A percentile compares a stretch with the other conserved stretches of the same genome.
Evolutionary conservation across 2,888 invertebrate genomes (phyloP).

Genomic region (Scelioninae gen. 1): DNA sequence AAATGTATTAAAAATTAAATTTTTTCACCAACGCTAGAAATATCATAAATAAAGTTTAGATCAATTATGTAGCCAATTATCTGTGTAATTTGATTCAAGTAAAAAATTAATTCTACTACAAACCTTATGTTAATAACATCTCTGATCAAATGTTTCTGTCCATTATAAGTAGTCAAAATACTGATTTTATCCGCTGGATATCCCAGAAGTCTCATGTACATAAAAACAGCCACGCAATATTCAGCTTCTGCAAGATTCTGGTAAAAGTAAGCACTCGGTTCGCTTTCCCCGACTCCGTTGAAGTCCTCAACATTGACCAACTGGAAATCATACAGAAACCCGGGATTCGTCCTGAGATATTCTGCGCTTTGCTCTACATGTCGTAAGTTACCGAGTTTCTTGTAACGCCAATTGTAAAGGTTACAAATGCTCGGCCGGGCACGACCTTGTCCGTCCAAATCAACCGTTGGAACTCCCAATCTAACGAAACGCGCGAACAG

Average conservation of each 20-base stretch:
- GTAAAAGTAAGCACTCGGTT: conserved; percentile 99
- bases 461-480: conserved; percentile 98
- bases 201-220: conserved; percentile 98
- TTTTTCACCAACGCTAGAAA: too few species aligned
- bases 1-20: conserved; percentile 1
- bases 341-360: conserved; percentile 96
- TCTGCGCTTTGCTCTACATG: conserved; percentile 94
- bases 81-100: too few species aligned
- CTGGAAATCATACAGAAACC: conserved; percentile 96
- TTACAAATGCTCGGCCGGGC: conserved; percentile 96
- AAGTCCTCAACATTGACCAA: conserved; percentile 98
- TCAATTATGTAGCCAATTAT: too few species aligned
- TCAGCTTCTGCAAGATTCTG: conserved; percentile 97
- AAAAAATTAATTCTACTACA: conserved; percentile 16
- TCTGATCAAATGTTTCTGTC: conserved; percentile 98
- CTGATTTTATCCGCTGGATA: conserved; percentile 99
- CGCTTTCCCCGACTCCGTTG: conserved; percentile 97
- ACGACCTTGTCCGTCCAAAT: conserved; percentile 98
- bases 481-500: conserved; percentile 98
- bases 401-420: conserved; percentile 98
- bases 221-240: conserved; percentile 98
- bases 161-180: conserved; percentile 99
- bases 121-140: conserved; percentile 94
- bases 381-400: conserved; percentile 95
- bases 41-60: too few species aligned